Conservation (phyloP, 2,113 vertebrate species). For the Leuciscus idus region DNA sequence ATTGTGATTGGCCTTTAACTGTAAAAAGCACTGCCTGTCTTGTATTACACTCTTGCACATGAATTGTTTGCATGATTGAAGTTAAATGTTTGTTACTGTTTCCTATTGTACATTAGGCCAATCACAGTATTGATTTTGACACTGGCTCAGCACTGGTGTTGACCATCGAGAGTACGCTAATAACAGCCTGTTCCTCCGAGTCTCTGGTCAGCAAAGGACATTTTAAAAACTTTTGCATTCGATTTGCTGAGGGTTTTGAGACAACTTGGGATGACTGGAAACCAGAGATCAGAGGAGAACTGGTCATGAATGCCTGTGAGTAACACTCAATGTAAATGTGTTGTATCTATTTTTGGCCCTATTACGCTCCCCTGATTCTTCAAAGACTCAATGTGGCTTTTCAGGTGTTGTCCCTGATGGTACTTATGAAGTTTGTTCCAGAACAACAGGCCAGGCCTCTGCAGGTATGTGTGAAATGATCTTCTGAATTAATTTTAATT, state of each 20-base stretch:
- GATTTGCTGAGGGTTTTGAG: constrained; percentile 98
- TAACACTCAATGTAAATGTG: constrained; percentile 22
- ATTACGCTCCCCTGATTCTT: not conserved
- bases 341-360: not conserved
- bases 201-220: constrained; percentile 99
- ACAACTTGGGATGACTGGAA: constrained; percentile 99
- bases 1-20: not conserved
- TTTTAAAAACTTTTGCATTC: constrained; percentile 99
- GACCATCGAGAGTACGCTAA: constrained; percentile 97
- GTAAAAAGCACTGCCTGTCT: not conserved
- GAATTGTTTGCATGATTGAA: not conserved
- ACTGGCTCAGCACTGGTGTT: constrained; percentile 95
- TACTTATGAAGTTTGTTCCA: constrained; percentile 97
- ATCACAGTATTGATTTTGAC: constrained; percentile 92
- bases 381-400: constrained; percentile 17
- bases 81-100: not conserved
- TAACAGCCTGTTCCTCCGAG: constrained; percentile 97
- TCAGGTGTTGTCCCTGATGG: constrained; percentile 96
- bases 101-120: constrained; percentile 77
- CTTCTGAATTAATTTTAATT: too few species aligned
- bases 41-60: not conserved
- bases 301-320: constrained; percentile 99
- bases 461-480: constrained; percentile 77
- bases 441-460: constrained; percentile 92
- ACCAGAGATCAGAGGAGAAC: constrained; percentile 89